Conservation (phyloP, 2,888 invertebrate genomes). For the Eudasyphora cyanicolor region DNA sequence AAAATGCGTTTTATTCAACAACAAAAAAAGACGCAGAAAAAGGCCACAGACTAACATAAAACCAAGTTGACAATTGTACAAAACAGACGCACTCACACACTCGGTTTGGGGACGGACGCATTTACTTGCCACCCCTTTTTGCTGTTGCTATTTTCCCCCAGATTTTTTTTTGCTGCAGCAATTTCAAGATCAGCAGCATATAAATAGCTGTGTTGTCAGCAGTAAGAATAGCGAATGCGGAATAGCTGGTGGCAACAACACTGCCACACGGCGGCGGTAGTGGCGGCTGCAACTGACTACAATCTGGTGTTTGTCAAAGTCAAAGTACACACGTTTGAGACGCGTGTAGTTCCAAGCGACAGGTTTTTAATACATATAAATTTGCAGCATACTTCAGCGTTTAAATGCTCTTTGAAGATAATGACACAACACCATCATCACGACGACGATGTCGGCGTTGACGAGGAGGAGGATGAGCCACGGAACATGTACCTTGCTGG, state of each 20-base stretch:
- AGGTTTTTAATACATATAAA: constrained; percentile 60
- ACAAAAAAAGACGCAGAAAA: background rate
- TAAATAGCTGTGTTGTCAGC: constrained; percentile 49
- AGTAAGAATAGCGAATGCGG: too few species aligned
- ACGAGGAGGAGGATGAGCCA: background rate
- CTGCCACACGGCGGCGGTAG: background rate
- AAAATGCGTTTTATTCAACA: background rate
- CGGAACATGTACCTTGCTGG: background rate
- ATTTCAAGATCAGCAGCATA: constrained; percentile 56
- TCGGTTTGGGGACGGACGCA: background rate
- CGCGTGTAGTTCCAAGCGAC: constrained; percentile 60
- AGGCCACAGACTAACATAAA: background rate
- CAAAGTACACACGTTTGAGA: constrained; percentile 50
- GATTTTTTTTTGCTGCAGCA: background rate
- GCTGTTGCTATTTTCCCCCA: background rate
- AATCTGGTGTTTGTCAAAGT: constrained; percentile 47
- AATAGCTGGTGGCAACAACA: constrained; percentile 2
- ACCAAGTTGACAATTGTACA: constrained; percentile 23
- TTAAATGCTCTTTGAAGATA: constrained; percentile 46
- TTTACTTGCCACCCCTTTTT: constrained; percentile 34
- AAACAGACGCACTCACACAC: background rate
- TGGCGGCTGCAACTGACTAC: background rate
- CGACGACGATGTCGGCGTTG: background rate
- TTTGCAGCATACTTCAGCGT: constrained; percentile 57
- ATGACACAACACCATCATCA: constrained; percentile 40